Evolutionary conservation across 2,888 invertebrate species (phyloP), one percentile per base, ranked within the genome.

Genomic region (Apotomis turbidana): DNA sequence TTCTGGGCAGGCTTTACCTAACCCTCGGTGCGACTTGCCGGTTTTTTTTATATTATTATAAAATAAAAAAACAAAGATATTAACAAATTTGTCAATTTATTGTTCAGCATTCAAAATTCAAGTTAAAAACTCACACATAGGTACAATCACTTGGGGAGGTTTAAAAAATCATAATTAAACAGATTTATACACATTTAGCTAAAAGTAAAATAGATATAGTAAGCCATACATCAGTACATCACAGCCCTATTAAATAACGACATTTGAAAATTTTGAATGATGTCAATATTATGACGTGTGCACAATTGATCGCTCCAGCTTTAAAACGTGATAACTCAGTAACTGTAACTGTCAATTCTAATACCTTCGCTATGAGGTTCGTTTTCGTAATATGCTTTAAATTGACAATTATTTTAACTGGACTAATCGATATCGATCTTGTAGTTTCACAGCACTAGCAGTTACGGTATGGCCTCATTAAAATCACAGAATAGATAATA

Each of bases 61-160:
- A 27, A 27, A 27, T 27, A 27, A 27, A 54, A 54, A 68, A 6
- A 15, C 4, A 15, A 5, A 12, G 10, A 13, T 12, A 13, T 13
- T n/a, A 69, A 69, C 46, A 60, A 71, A 58, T 70, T 61, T n/a
- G n/a, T 13, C 8, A 44, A 64, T 66, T 71, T 54, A 71, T 49
- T 66, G 10, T 66, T 59, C 60, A 71, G 70, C 69, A 38, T 46
- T 57, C 54, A 38, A 15, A 52, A 70, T 15, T 64, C 59, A 5
- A 38, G 9, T 52, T 63, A 63, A 38, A 38, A n/a, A 58, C n/a
- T 38, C 38, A 58, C 4, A 38, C 38, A 13, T 12, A 69, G 44
- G 44, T 44, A 44, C 8, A 44, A 44, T 44, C 44, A 44, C 5
- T 6, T 6, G 44, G 44, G 44, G 5, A 44, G 8, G 44, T 44